A percentile compares a stretch with the other conserved stretches of the same genome.
Conservation (phyloP, 2,888 invertebrate genomes). For the Caenorhabditis afra region DNA sequence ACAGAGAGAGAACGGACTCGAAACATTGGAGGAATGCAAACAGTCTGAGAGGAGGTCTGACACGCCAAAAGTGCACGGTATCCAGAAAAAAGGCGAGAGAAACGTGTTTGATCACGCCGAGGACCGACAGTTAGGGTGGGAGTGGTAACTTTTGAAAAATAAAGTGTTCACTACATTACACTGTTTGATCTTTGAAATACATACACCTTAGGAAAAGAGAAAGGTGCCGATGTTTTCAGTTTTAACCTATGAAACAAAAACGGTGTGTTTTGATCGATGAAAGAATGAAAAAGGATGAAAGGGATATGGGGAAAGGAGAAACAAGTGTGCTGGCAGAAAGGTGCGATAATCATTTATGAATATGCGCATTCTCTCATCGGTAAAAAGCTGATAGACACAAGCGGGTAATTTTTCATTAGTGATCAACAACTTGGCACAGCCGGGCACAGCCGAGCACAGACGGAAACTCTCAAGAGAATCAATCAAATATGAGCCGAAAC, state of each 20-base stretch:
- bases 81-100: conserved; percentile 29
- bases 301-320: too few species aligned
- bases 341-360: too few species aligned
- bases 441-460: too few species aligned
- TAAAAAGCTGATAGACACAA: too few species aligned
- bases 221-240: neutral
- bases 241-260: neutral
- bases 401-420: too few species aligned
- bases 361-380: too few species aligned
- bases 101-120: conserved; percentile 37
- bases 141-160: conserved; percentile 32
- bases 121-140: conserved; percentile 2
- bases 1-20: conserved; percentile 10
- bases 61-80: conserved; percentile 35
- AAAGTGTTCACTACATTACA: conserved; percentile 24
- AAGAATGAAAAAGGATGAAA: too few species aligned
- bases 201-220: conserved; percentile 5
- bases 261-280: neutral
- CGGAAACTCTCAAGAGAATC: too few species aligned
- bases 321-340: too few species aligned
- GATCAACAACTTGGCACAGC: too few species aligned
- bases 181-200: conserved; percentile 48
- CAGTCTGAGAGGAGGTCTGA: conserved; percentile 17
- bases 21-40: conserved; percentile 47
- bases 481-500: too few species aligned